phyloP scores from a whole-genome alignment of 2,888 invertebrate species.

The Cantharis lateralis region DNA sequence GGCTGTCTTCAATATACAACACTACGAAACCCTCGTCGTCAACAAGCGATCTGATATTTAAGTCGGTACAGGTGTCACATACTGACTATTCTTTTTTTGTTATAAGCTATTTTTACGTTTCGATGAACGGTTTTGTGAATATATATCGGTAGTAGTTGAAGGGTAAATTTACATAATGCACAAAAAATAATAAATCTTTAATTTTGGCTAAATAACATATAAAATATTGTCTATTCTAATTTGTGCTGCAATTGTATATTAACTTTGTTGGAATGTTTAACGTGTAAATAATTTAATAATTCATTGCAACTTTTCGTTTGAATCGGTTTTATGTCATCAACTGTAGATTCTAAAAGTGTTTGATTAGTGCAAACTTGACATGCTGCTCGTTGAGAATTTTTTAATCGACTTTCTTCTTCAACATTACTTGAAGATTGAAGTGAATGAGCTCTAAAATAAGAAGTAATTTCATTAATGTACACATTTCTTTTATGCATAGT shows the following conservation, averaged over 20 bases:
- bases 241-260: constrained; percentile 12
- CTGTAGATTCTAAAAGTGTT: constrained; percentile 29
- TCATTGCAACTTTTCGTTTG: constrained; percentile 45
- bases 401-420: constrained; percentile 8
- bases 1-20: too few relatives aligned
- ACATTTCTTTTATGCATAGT: neutral
- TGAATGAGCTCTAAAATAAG: neutral
- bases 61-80: too few relatives aligned
- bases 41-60: too few relatives aligned
- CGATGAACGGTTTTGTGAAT: too few relatives aligned
- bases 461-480: neutral
- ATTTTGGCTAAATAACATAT: neutral
- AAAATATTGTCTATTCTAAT: constrained; percentile 30
- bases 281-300: constrained; percentile 39
- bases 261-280: constrained; percentile 30
- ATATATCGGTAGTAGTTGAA: too few relatives aligned
- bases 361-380: constrained; percentile 41
- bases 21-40: too few relatives aligned
- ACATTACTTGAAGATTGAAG: neutral
- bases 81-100: too few relatives aligned
- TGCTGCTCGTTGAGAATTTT: constrained; percentile 31
- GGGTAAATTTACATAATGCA: neutral
- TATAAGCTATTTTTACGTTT: too few relatives aligned
- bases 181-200: neutral
- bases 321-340: constrained; percentile 40